These are phyloP conservation scores for Macaca nemestrina DNA, from an alignment of 2,113 vertebrate genomes.

Conservation along the genomic window DNA sequence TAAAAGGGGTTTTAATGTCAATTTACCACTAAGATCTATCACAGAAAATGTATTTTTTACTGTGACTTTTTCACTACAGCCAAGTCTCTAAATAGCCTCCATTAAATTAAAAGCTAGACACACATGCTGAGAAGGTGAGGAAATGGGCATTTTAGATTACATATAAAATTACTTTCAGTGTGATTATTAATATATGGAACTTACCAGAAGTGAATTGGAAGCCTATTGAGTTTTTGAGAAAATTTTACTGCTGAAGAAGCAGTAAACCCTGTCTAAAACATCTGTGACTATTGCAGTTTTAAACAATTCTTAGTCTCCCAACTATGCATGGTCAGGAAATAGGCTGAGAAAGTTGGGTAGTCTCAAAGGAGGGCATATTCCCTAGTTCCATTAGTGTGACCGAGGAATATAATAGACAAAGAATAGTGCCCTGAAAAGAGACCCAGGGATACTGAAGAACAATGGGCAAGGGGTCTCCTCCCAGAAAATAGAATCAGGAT, in stretches of 20 bases:
- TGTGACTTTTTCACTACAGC: background rate
- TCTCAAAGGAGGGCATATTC: background rate
- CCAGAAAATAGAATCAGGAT: background rate
- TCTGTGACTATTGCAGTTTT: slow-evolving; percentile 6
- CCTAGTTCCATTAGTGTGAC: background rate
- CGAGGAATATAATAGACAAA: slow-evolving; percentile 3
- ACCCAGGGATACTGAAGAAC: slow-evolving; percentile 13
- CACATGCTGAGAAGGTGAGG: background rate
- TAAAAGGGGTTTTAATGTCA: background rate
- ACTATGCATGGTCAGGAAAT: background rate
- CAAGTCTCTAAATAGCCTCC: background rate
- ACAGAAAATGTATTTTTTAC: background rate
- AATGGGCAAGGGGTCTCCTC: background rate
- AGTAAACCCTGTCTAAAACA: slow-evolving; percentile 2
- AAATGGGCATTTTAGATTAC: background rate
- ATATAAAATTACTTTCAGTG: background rate
- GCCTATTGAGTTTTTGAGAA: background rate
- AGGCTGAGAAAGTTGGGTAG: background rate
- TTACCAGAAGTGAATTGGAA: background rate
- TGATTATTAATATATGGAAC: background rate
- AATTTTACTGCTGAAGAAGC: background rate
- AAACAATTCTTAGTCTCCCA: background rate
- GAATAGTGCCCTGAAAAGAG: slow-evolving; percentile 4
- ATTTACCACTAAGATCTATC: background rate
- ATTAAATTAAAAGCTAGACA: slow-evolving; percentile 7